Percentiles rank a stretch among this genome's conserved stretches.
Conservation (phyloP, 1,140 invertebrate species). For the Drosophila melanica region DNA sequence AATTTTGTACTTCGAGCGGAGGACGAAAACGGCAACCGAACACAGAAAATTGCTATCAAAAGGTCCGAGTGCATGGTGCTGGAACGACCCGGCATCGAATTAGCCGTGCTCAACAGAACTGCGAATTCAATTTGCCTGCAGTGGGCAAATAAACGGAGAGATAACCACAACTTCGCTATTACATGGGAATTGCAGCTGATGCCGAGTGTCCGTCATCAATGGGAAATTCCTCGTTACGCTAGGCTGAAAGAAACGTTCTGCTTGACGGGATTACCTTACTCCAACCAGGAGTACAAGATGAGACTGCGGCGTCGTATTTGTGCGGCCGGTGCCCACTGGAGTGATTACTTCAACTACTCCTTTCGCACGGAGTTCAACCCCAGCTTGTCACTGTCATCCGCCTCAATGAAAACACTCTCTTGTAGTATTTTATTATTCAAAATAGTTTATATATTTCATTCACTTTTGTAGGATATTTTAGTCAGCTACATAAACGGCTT, state of each 20-base stretch:
- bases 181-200: not conserved
- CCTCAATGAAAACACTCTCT: constrained; percentile 31
- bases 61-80: not conserved
- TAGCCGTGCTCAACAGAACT: not conserved
- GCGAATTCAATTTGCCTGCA: constrained; percentile 7
- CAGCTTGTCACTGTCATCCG: not conserved
- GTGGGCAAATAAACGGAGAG: not conserved
- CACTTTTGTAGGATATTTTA: not conserved
- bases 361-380: constrained; percentile 2
- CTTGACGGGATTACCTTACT: not conserved
- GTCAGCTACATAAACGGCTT: too few relatives aligned
- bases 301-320: not conserved
- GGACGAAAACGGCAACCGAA: not conserved
- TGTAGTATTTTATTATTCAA: not conserved
- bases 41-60: not conserved
- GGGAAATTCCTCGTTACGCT: not conserved
- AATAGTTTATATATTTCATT: constrained; percentile 15
- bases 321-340: not conserved
- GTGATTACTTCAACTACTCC: not conserved
- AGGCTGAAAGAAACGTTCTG: constrained; percentile 1
- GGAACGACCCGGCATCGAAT: not conserved
- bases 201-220: not conserved
- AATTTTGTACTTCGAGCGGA: not conserved
- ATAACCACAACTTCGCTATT: not conserved
- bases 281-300: not conserved